Evolutionary conservation across 2,113 vertebrate genomes (phyloP), one percentile per base, ranked within the genome.

Genomic region (Ochotona princeps): DNA sequence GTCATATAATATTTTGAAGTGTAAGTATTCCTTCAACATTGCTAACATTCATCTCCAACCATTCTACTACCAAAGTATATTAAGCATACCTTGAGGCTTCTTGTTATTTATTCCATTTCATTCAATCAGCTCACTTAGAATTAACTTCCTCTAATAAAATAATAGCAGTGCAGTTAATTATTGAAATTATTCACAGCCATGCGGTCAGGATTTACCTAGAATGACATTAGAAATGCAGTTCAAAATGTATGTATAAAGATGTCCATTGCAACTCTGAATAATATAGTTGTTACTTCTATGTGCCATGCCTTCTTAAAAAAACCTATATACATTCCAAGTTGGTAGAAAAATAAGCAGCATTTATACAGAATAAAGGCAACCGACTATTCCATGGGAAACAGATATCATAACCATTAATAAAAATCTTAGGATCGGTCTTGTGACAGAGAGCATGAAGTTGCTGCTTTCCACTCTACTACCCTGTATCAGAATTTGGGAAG

Each of bases 281-380:
- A 70, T 74, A 81, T 8, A 89, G 30, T 87, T 75, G 7, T 57
- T 73, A 49, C 18, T 21, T 89, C 76, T 78, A 17, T 72, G 5
- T 81, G 2, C 20, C 66, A 95, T 47, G 8, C 2, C 15, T 67
- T 78, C 54, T 95, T 67, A 26, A 94, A 83, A 94, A 83, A 91
- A 86, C 65, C 61, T 67, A 5, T 54, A 23, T 61, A 20, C 38
- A 83, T 89, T 92, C 69, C 65, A 35, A 83, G 80, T 87, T 30
- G 32, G 30, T 30, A 66, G 12, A 44, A 78, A 61, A 17, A 76
- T 65, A 74, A 78, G 35, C 25, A 89, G 79, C 14, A 76, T 65
- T 82, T 65, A 87, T 15, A 63, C 49, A 61, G 7, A 86, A 82
- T 72, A 73, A 83, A 90, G 47, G 72, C 9, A 3, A 73, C 74